Evolutionary conservation across 2,113 vertebrate species (phyloP), one percentile per base, ranked within the genome.

Genomic region (Cyprinodon brontotheroides): DNA sequence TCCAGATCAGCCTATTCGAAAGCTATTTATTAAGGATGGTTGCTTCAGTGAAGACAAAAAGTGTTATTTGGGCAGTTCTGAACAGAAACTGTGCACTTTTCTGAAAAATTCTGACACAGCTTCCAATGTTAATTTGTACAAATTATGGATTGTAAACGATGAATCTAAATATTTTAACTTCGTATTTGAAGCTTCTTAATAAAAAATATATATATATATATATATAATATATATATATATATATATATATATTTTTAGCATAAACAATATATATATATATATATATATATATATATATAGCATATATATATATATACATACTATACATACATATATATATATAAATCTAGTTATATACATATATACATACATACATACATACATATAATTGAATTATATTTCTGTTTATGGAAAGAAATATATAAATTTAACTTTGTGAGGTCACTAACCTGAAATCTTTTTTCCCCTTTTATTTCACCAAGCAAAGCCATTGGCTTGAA

Each of bases 401-500:
- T 6, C 17, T 3, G 38, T 17, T 3, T 9, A 57, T 64, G 15
- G 4, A 48, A 8, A 20, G 11, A 13, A 47, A 10, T 45, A 15
- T n/a, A 43, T 29, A 12, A n/a, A 43, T 63, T 5, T 14, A 8
- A 15, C 15, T n/a, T 6, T 20, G 14, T 36, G 47, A 50, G 71
- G 77, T 87, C 79, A 86, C 60, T 67, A 40, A n/a, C 14, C 60
- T 22, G 39, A 48, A 37, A n/a, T 20, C 43, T 48, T 48, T 47
- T 13, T 38, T 20, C 14, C 15, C 14, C 14, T 57, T 57, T 37
- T 57, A 22, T 57, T 74, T 59, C 20, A 57, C 48, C 14, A 38
- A 57, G 50, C 4, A 11, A 29, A 17, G 48, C 43, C 65, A 76
- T 68, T 82, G 66, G 81, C 78, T 82, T 84, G 74, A 86, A 87